Evolutionary conservation across 2,113 vertebrate species (phyloP).

Genomic region (Vombatus ursinus): DNA sequence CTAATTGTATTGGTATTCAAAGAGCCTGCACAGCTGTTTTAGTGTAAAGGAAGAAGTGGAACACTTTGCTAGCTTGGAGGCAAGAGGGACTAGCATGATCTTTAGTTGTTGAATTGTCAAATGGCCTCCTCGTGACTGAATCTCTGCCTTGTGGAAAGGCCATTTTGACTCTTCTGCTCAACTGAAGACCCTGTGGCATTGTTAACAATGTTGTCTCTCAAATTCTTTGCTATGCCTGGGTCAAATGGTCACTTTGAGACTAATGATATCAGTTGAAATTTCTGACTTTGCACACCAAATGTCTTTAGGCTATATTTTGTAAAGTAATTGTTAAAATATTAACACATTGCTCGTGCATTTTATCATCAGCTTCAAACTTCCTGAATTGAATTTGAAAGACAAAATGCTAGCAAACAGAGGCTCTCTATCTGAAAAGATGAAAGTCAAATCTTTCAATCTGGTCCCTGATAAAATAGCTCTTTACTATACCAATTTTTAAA

Average conservation of each 20-base stretch:
- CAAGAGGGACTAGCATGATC: neutral
- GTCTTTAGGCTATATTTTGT: conserved; percentile 5
- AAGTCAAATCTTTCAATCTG: neutral
- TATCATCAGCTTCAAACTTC: neutral
- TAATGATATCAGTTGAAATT: conserved; percentile 27
- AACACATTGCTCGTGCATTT: conserved; percentile 32
- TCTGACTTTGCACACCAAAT: neutral
- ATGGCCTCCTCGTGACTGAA: conserved; percentile 6
- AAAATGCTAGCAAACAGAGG: neutral
- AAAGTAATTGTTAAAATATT: conserved; percentile 23
- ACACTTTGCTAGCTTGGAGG: neutral
- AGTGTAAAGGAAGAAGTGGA: neutral
- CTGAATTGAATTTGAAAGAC: neutral
- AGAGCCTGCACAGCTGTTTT: conserved; percentile 14
- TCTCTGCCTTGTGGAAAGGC: conserved; percentile 25
- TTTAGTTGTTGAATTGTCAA: conserved; percentile 23
- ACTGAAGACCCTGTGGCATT: conserved; percentile 22
- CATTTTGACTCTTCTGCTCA: conserved; percentile 55
- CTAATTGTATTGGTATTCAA: conserved; percentile 25
- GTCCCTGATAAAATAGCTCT: neutral
- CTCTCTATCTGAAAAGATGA: neutral
- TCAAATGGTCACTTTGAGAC: conserved; percentile 25
- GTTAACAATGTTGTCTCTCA: conserved; percentile 33
- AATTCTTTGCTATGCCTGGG: neutral
- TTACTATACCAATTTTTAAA: conserved; percentile 3